Conservation (phyloP, 2,888 invertebrate species). For the Apomyelois bistriatella region DNA sequence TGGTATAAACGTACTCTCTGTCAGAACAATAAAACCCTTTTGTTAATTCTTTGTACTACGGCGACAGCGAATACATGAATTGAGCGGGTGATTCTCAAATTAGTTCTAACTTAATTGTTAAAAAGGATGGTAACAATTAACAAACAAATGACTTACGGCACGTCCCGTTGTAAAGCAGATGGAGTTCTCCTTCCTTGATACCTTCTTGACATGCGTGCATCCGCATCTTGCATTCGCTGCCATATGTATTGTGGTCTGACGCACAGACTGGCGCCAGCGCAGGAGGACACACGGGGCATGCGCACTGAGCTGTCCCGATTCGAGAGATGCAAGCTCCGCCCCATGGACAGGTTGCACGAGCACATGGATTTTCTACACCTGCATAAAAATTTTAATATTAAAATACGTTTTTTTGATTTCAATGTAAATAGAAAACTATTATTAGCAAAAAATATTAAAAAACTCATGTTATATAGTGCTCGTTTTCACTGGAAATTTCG, state of each 20-base stretch:
- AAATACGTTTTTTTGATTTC: no score
- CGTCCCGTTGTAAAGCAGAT: conserved; percentile 80
- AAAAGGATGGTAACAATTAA: no score
- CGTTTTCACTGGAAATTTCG: no score
- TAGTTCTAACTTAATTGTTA: no score
- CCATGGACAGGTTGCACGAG: conserved; percentile 80
- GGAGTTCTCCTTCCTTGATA: conserved; percentile 82
- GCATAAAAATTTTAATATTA: conserved; percentile 8
- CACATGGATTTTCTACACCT: conserved; percentile 81
- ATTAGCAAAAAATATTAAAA: no score
- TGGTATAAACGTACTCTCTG: no score
- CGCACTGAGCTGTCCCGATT: conserved; percentile 82
- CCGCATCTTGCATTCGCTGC: conserved; percentile 90
- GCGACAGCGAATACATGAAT: no score
- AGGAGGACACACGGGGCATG: conserved; percentile 87
- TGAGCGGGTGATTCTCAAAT: no score
- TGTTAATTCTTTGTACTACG: no score
- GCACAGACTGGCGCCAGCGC: conserved; percentile 88
- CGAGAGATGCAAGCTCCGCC: conserved; percentile 85
- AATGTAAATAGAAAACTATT: no score
- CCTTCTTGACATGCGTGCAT: conserved; percentile 89
- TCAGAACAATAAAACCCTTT: no score
- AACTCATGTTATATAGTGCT: no score
- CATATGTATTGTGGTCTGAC: conserved; percentile 88
- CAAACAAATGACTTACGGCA: conserved; percentile 55